phyloP scores from a whole-genome alignment of 2,797 vertebrate species.

The Megaceryle alcyon region DNA sequence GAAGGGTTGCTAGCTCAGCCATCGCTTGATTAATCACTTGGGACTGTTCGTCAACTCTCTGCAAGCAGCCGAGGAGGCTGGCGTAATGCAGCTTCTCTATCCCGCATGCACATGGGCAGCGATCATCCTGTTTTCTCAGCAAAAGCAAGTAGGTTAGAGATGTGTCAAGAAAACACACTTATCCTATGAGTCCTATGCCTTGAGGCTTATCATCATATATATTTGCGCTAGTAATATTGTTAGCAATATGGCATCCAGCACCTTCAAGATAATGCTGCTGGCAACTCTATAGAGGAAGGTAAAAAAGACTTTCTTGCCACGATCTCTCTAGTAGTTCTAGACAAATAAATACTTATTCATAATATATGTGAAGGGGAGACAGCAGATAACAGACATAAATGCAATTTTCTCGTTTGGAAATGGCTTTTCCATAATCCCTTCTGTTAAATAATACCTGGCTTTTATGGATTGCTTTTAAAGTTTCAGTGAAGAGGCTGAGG shows the following conservation, averaged over 20 bases:
- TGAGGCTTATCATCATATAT: neutral
- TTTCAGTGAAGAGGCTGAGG: conserved; percentile 22
- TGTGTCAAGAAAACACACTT: neutral
- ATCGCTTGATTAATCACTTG: conserved; percentile 79
- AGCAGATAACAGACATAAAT: conserved; percentile 17
- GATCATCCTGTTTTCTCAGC: conserved; percentile 57
- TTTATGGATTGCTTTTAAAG: neutral
- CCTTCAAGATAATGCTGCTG: conserved; percentile 26
- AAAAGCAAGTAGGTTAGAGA: conserved; percentile 43
- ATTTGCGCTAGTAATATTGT: neutral
- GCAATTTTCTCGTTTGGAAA: conserved; percentile 40
- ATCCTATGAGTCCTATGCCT: neutral
- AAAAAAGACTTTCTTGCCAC: neutral
- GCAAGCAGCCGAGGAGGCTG: conserved; percentile 74
- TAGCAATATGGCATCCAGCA: neutral
- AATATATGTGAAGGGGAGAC: neutral
- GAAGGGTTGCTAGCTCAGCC: conserved; percentile 80
- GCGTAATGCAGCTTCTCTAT: conserved; percentile 81
- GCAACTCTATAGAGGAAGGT: neutral
- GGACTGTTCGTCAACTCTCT: conserved; percentile 72
- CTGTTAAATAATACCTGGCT: conserved; percentile 10
- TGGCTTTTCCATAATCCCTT: conserved; percentile 36
- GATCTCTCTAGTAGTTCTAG: conserved; percentile 2
- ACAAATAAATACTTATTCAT: conserved; percentile 31
- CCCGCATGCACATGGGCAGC: conserved; percentile 66